Conservation (phyloP, 2,113 vertebrate genomes). For the Scomber scombrus region DNA sequence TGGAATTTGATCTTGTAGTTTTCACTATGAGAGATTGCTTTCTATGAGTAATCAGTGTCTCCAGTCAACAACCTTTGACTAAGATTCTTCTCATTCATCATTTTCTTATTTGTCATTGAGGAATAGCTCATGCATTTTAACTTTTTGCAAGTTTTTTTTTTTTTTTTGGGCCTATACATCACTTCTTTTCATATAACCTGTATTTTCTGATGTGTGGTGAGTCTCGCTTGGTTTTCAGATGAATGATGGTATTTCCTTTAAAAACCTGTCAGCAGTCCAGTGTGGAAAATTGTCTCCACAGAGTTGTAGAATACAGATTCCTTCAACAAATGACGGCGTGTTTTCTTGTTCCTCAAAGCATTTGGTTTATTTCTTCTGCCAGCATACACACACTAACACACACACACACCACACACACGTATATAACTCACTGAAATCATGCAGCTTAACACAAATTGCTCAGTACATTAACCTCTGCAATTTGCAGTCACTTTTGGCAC, state of each 20-base stretch:
- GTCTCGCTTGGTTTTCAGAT: neutral
- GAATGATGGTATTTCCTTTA: neutral
- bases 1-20: neutral
- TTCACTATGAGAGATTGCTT: too few species aligned
- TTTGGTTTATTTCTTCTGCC: neutral
- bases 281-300: neutral
- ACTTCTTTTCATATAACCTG: neutral
- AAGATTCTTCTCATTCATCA: neutral
- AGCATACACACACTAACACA: neutral
- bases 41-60: neutral
- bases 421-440: neutral
- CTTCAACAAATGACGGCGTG: too few species aligned
- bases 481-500: conserved; percentile 29
- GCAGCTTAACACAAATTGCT: conserved; percentile 35
- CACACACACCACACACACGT: neutral
- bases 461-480: conserved; percentile 33
- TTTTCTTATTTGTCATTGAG: neutral
- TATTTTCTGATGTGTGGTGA: neutral
- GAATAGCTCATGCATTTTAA: conserved; percentile 11
- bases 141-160: neutral
- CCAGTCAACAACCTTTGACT: neutral
- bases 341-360: neutral
- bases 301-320: neutral
- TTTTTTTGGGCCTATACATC: neutral
- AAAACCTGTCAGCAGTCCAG: neutral